Percentiles rank a stretch among this genome's conserved stretches.
phyloP scores from a whole-genome alignment of 1,140 invertebrate species.

The Hypothenemus hampei region DNA sequence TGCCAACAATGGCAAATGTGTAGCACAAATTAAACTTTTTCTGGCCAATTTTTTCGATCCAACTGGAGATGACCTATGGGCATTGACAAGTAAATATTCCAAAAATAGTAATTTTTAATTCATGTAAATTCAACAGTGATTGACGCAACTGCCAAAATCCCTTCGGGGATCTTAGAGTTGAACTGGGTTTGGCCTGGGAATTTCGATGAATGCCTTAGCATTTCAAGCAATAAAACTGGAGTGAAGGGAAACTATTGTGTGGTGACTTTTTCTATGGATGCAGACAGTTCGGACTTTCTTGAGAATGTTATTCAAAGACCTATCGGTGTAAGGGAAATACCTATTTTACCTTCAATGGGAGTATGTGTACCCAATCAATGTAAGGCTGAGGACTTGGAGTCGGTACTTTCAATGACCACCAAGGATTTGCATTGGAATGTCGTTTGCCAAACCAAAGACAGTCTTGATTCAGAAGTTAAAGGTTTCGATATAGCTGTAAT shows the following conservation, averaged over 20 bases:
- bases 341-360: not conserved
- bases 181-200: slow-evolving; percentile 19
- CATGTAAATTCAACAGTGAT: too few relatives aligned
- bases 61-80: slow-evolving; percentile 4
- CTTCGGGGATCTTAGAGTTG: slow-evolving; percentile 4
- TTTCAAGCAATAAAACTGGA: not conserved
- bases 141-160: slow-evolving; percentile 19
- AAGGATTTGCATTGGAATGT: not conserved
- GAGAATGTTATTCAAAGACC: not conserved
- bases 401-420: not conserved
- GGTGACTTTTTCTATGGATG: not conserved
- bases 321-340: not conserved
- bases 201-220: slow-evolving; percentile 13
- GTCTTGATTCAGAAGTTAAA: not conserved
- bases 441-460: not conserved
- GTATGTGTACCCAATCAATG: not conserved
- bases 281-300: not conserved
- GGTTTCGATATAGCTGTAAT: too few relatives aligned
- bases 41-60: not conserved
- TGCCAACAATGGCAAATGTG: not conserved
- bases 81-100: not conserved
- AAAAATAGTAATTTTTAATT: not conserved
- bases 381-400: not conserved
- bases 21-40: slow-evolving; percentile 1
- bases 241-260: slow-evolving; percentile 19